These are phyloP conservation scores for Armadillidium nasatum DNA, from an alignment of 1,140 invertebrate genomes.

Conservation along the genomic window DNA sequence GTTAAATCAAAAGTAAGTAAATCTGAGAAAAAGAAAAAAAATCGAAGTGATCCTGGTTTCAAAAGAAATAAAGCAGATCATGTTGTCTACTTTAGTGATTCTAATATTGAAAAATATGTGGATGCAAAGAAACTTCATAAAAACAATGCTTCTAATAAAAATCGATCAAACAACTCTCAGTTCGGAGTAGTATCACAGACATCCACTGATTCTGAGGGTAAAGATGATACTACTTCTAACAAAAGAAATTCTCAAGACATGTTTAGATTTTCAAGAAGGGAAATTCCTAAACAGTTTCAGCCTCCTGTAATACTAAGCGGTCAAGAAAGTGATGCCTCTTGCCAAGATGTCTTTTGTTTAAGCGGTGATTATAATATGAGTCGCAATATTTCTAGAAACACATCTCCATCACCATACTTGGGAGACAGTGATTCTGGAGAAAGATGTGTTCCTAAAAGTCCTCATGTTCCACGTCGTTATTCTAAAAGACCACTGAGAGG, in stretches of 20 bases:
- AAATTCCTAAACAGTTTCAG: conserved; percentile 27
- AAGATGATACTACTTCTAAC: conserved; percentile 28
- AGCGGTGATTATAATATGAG: conserved; percentile 26
- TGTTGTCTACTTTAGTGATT: conserved; percentile 31
- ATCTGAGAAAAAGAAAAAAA: conserved; percentile 35
- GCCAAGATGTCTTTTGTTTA: conserved; percentile 1
- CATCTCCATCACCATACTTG: conserved; percentile 39
- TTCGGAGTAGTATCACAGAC: conserved; percentile 40
- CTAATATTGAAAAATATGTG: conserved; percentile 20
- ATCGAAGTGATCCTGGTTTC: conserved; percentile 35
- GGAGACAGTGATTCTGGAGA: conserved; percentile 44
- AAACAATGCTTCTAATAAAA: neutral
- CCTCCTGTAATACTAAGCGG: conserved; percentile 40
- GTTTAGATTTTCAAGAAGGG: conserved; percentile 15
- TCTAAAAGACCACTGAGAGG: conserved; percentile 69
- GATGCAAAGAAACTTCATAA: neutral
- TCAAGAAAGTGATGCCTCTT: conserved; percentile 40
- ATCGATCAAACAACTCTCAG: neutral
- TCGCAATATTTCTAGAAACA: conserved; percentile 33
- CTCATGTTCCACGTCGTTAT: conserved; percentile 55
- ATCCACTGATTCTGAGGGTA: conserved; percentile 43
- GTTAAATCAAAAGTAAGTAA: neutral
- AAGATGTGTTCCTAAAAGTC: conserved; percentile 42
- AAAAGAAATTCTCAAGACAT: conserved; percentile 21
- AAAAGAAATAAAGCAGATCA: conserved; percentile 27